Evolutionary conservation across 2,113 vertebrate species (phyloP).

Genomic region (Zosterops pallidus): DNA sequence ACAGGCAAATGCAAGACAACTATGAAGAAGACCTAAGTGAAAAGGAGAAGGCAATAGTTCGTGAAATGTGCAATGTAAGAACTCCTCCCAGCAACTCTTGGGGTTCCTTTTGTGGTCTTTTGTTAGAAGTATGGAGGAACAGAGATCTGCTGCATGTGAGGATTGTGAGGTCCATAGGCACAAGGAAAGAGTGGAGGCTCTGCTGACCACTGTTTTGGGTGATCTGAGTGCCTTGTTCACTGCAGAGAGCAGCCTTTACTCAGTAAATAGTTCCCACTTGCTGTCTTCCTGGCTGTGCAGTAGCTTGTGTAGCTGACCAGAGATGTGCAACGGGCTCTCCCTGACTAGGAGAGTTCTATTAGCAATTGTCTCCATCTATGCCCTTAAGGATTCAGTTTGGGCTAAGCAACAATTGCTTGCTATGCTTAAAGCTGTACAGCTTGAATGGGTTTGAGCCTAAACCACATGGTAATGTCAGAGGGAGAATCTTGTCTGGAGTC

Average conservation of each 20-base stretch:
- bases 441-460: neutral
- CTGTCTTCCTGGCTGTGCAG: neutral
- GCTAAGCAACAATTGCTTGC: neutral
- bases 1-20: conserved; percentile 88
- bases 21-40: conserved; percentile 93
- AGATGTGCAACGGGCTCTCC: neutral
- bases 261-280: neutral
- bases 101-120: neutral
- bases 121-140: neutral
- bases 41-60: conserved; percentile 94
- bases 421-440: neutral
- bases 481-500: neutral
- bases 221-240: neutral
- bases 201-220: neutral
- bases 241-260: neutral
- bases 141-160: neutral
- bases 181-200: neutral
- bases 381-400: fast-evolving
- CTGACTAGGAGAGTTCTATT: neutral
- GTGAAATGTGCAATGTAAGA: conserved; percentile 95
- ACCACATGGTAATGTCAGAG: neutral
- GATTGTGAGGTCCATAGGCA: neutral
- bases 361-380: neutral
- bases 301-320: neutral
- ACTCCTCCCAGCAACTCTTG: neutral